phyloP scores from a whole-genome alignment of 37 sponge, comb jelly and placozoan genomes.

The Halichondria panicea region DNA sequence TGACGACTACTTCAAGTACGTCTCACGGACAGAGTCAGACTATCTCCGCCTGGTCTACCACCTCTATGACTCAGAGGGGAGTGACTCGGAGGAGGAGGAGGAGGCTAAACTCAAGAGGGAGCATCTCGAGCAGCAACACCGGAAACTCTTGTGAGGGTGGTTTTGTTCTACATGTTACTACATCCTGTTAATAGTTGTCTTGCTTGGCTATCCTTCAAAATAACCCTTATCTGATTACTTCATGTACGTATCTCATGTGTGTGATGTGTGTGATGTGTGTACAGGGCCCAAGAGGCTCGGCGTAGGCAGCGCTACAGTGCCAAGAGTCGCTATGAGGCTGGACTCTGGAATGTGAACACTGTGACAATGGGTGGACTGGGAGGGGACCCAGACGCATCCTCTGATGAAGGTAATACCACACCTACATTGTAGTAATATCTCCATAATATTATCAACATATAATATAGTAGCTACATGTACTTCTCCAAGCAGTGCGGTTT shows the following conservation, averaged over 20 bases:
- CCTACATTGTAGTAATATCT: too few species aligned
- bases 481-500: too few species aligned
- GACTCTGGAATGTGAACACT: constrained; percentile 91
- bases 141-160: constrained; percentile 49
- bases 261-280: not conserved
- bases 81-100: constrained; percentile 78
- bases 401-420: constrained; percentile 46
- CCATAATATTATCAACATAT: too few species aligned
- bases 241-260: not conserved
- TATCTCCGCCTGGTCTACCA: constrained; percentile 82
- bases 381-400: constrained; percentile 56
- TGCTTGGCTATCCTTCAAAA: not conserved
- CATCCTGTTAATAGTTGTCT: too few species aligned
- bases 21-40: constrained; percentile 77
- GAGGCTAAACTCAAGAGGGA: constrained; percentile 59
- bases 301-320: constrained; percentile 24
- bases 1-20: constrained; percentile 85
- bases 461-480: too few species aligned
- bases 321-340: constrained; percentile 67
- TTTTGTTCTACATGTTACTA: not conserved
- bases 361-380: constrained; percentile 91
- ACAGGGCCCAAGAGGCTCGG: constrained; percentile 49
- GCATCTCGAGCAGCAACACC: constrained; percentile 13
- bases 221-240: not conserved
- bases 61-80: constrained; percentile 88